Evolutionary conservation across 2,113 vertebrate species (phyloP).

Genomic region (Pao palembangensis): DNA sequence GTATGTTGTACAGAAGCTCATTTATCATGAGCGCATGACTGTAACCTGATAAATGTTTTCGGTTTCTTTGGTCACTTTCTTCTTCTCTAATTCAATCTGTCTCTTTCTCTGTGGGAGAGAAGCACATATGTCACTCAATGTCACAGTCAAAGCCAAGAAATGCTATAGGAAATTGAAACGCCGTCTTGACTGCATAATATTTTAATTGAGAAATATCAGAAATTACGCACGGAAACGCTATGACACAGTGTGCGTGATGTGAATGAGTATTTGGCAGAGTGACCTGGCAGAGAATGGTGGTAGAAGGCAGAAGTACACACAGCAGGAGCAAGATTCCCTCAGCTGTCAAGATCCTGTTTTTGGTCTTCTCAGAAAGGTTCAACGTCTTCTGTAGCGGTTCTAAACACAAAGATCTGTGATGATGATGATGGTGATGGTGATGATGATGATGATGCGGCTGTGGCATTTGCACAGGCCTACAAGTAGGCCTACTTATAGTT

Average conservation of each 20-base stretch:
- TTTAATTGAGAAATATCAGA: not conserved
- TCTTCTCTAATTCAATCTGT: slow-evolving; percentile 50
- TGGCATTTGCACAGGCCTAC: not conserved
- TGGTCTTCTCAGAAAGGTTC: slow-evolving; percentile 62
- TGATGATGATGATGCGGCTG: slow-evolving; percentile 6
- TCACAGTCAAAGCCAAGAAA: not conserved
- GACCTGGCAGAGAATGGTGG: slow-evolving; percentile 67
- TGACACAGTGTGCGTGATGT: too few species aligned
- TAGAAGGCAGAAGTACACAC: slow-evolving; percentile 63
- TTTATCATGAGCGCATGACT: not conserved
- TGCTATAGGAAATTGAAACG: too few species aligned
- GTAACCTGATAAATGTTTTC: slow-evolving; percentile 80
- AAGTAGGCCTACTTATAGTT: not conserved
- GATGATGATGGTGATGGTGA: slow-evolving; percentile 1
- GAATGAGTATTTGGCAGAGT: too few species aligned
- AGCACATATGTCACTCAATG: not conserved
- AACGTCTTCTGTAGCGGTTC: slow-evolving; percentile 59
- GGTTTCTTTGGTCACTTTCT: slow-evolving; percentile 59
- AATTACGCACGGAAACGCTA: not conserved
- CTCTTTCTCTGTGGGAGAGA: slow-evolving; percentile 54
- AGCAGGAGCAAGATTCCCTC: slow-evolving; percentile 72
- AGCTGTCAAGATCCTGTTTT: slow-evolving; percentile 71
- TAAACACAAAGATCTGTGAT: slow-evolving; percentile 26
- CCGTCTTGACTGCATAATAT: too few species aligned
- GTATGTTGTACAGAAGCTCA: too few species aligned